Evolutionary conservation across 2,113 vertebrate species (phyloP), one percentile per base, ranked within the genome.

Genomic region (Brachypodius melanocephalos): DNA sequence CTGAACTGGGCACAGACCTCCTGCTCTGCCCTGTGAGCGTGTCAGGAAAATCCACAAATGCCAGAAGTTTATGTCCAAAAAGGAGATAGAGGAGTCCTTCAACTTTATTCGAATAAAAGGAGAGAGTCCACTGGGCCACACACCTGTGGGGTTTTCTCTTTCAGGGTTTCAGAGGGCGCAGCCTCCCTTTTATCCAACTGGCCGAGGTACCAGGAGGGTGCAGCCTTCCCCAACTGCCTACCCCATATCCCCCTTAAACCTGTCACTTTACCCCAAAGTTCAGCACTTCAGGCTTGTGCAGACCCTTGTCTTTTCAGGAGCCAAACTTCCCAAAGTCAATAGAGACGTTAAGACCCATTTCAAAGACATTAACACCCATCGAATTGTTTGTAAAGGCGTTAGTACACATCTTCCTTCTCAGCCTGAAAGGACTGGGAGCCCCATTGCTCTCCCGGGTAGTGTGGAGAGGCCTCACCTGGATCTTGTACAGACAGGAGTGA

Each of bases 11-110:
- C 9, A 5, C 17, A 22, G 28, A 7, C 20, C 51, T 77, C 19
- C 10, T 0, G 16, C 49, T 51, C 25, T 52, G 8, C 22, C 34
- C 10, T 6, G 20, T 8, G 38, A 42, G 14, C 0, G 0, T 19
- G 19, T 18, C 38, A 29, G 59, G 59, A 42, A 63, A 22, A 34
- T 22, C 11, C 75, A 34, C 14, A 17, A 52, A 29, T 6, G 14
- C 31, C 31, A 18, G 48, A 43, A 25, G 11, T 10, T 43, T 22
- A 8, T 43, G 38, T 34, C n/a, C n/a, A 54, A 22, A 42, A 34
- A 78, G 38, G 38, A 34, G 19, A 18, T 4, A 11, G 22, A 77
- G 18, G 22, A 26, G 8, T 34, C 48, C 12, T 54, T 52, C 38
- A 34, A 1, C 19, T 43, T 65, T 24, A 34, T 34, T 65, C 2